These are phyloP conservation scores for Holacanthus passer DNA, from an alignment of 2,113 vertebrate genomes.

Conservation along the genomic window DNA sequence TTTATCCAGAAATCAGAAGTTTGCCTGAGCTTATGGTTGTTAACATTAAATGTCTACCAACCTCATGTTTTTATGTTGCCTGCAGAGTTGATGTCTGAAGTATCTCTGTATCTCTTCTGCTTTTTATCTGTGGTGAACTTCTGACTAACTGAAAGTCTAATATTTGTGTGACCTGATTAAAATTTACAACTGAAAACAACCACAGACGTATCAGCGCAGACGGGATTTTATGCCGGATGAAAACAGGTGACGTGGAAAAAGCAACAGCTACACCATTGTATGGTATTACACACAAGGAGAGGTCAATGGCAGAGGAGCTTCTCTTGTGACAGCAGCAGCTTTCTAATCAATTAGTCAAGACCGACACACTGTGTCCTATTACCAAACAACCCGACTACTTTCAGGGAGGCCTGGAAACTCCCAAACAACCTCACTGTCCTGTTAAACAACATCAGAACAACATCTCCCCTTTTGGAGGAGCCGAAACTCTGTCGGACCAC, in stretches of 20 bases:
- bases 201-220: not conserved
- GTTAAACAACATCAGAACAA: not conserved
- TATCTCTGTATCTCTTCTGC: not conserved
- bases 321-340: constrained; percentile 57
- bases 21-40: not conserved
- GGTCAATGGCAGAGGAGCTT: constrained; percentile 31
- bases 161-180: not conserved
- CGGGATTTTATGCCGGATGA: not conserved
- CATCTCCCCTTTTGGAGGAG: not conserved
- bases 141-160: not conserved
- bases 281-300: constrained; percentile 27
- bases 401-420: not conserved
- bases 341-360: constrained; percentile 72
- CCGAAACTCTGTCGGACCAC: not conserved
- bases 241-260: constrained; percentile 20
- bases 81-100: too few relatives aligned
- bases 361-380: constrained; percentile 47
- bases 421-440: not conserved
- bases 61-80: too few relatives aligned
- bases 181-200: not conserved
- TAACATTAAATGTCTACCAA: not conserved
- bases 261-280: not conserved
- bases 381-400: not conserved
- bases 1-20: not conserved
- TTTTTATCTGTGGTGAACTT: not conserved